Conservation (phyloP, 2,113 vertebrate species). For the Nerophis lumbriciformis region DNA sequence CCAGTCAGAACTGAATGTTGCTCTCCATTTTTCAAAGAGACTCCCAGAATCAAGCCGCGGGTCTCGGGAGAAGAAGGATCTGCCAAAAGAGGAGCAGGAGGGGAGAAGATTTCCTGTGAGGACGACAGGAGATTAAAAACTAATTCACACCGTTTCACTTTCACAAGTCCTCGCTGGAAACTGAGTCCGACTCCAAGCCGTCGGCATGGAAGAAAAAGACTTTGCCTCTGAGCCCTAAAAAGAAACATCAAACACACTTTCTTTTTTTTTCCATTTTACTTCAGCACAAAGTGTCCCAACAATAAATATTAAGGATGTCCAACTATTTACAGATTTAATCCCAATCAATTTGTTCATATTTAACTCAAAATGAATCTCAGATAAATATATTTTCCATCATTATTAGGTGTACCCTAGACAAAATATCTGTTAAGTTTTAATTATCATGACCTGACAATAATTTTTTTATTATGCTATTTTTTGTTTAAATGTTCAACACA, state of each 20-base stretch:
- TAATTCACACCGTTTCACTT: conserved; percentile 67
- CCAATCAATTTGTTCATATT: too few species aligned
- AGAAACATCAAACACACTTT: not conserved
- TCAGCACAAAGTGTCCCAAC: not conserved
- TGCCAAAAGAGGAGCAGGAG: conserved; percentile 33
- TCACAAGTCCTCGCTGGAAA: conserved; percentile 74
- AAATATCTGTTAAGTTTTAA: too few species aligned
- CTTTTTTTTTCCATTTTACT: not conserved
- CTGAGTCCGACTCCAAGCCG: conserved; percentile 67
- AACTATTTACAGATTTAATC: too few species aligned
- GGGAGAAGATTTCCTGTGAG: conserved; percentile 8
- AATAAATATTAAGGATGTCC: not conserved
- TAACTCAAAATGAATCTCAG: too few species aligned
- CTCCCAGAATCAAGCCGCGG: conserved; percentile 63
- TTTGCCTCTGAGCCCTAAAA: not conserved
- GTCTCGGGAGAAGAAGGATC: conserved; percentile 68
- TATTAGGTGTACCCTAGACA: too few species aligned
- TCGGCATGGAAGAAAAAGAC: conserved; percentile 61
- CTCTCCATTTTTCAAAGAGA: not conserved
- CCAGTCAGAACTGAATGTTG: not conserved
- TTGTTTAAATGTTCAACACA: too few species aligned
- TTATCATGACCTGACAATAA: too few species aligned
- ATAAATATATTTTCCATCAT: too few species aligned
- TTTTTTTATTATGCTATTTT: too few species aligned
- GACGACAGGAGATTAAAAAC: conserved; percentile 7